Evolutionary conservation across 2,888 invertebrate genomes (phyloP).

Genomic region (Cyclophora punctaria): DNA sequence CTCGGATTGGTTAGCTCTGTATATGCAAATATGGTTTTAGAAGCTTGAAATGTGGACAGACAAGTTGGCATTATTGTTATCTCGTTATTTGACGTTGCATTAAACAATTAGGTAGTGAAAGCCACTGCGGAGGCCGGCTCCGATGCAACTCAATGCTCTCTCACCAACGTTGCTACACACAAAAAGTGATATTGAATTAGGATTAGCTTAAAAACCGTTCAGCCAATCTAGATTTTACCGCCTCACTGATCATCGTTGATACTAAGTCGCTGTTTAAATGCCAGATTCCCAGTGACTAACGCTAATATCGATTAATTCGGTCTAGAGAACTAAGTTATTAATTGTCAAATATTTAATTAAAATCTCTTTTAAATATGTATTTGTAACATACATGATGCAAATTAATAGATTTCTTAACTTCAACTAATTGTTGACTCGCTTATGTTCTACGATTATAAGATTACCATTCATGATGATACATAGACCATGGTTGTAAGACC

Average conservation of each 20-base stretch:
- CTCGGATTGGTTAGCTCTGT: conserved; percentile 27
- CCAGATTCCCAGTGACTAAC: conserved; percentile 68
- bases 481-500: no score
- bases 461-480: no score
- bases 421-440: no score
- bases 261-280: conserved; percentile 58
- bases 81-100: conserved; percentile 46
- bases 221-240: conserved; percentile 66
- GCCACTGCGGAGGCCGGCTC: conserved; percentile 40
- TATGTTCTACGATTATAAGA: no score
- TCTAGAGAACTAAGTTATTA: conserved; percentile 8
- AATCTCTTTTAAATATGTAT: no score
- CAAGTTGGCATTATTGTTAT: conserved; percentile 63
- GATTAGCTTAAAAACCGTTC: conserved; percentile 67
- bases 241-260: conserved; percentile 67
- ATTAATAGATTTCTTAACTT: no score
- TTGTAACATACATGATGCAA: no score
- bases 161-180: conserved; percentile 33
- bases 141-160: conserved; percentile 34
- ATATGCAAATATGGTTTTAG: conserved; percentile 44
- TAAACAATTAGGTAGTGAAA: conserved; percentile 63
- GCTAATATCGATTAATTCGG: conserved; percentile 25
- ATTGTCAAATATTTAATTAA: no score
- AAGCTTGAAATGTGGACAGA: conserved; percentile 50
- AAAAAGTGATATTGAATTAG: conserved; percentile 66